Evolutionary conservation across 2,888 invertebrate species (phyloP), one percentile per base, ranked within the genome.

Genomic region (Gari tellinella): DNA sequence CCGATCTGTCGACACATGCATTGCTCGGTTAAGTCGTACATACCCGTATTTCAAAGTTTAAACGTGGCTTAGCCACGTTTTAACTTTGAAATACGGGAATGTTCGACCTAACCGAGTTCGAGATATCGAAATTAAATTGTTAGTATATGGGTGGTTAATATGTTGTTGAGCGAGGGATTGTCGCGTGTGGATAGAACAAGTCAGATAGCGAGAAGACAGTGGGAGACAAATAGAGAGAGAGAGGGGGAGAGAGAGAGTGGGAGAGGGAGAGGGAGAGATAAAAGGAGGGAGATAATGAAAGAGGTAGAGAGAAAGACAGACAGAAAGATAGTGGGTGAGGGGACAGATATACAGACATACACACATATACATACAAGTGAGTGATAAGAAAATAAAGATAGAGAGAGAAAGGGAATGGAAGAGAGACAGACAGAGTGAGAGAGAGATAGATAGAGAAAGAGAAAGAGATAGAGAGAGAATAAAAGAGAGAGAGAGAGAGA

Each of bases 401-500:
- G 40, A 14, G 40, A 14, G 40, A 40, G 40, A 40, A 14, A 40
- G 40, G 15, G 40, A 40, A 14, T 12, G 40, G 15, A 14, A 40
- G 40, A 40, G 40, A 40, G 40, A 40, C 10, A 40, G 40, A 40
- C 10, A 40, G 40, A 40, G 40, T 12, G 40, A 40, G 40, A 40
- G 40, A 40, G 40, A 40, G 40, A 40, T 8, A 40, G 40, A 12
- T 8, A 40, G 40, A 40, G 40, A 40, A 14, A 40, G 40, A 40
- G 40, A 40, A 40, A 40, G 40, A 40, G 40, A 40, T 8, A 40
- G 40, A 40, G 40, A 40, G 40, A 40, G 40, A 40, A 14, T 12
- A 14, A 40, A 14, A 40, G 40, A 40, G 40, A 40, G 40, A 40
- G 40, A 40, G 40, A 40, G 40, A 40, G 40, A 40, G 40, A 40